phyloP scores from a whole-genome alignment of 2,797 vertebrate species.

The Lerista edwardsae region DNA sequence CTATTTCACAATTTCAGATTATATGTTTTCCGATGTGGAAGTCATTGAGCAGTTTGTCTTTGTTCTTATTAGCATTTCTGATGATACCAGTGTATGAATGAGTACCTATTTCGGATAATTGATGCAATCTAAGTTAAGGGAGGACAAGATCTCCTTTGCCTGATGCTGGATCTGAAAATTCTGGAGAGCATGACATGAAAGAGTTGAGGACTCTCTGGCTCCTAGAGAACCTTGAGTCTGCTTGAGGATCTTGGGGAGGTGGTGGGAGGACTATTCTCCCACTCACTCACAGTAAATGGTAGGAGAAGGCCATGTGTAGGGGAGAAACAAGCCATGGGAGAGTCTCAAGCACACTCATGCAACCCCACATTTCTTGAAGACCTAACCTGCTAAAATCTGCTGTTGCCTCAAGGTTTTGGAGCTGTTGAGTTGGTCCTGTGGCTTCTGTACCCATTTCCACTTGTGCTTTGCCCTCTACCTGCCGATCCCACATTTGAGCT shows the following conservation, averaged over 20 bases:
- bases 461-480: not conserved
- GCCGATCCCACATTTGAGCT: not conserved
- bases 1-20: not conserved
- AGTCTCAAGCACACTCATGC: too few species aligned
- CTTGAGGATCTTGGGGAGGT: not conserved
- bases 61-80: slow-evolving; percentile 3
- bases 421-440: too few species aligned
- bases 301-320: too few species aligned
- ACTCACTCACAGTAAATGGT: too few species aligned
- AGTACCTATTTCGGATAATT: not conserved
- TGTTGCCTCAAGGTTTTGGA: too few species aligned
- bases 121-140: not conserved
- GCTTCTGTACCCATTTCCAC: not conserved
- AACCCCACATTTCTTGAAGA: too few species aligned
- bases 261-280: too few species aligned
- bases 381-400: too few species aligned
- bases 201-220: not conserved
- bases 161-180: not conserved
- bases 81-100: not conserved
- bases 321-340: too few species aligned
- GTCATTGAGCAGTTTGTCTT: not conserved
- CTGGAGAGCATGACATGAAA: not conserved
- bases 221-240: not conserved
- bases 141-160: not conserved
- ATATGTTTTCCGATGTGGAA: not conserved